Conservation (phyloP, 2,797 vertebrate genomes). For the Gallinago stenura region DNA sequence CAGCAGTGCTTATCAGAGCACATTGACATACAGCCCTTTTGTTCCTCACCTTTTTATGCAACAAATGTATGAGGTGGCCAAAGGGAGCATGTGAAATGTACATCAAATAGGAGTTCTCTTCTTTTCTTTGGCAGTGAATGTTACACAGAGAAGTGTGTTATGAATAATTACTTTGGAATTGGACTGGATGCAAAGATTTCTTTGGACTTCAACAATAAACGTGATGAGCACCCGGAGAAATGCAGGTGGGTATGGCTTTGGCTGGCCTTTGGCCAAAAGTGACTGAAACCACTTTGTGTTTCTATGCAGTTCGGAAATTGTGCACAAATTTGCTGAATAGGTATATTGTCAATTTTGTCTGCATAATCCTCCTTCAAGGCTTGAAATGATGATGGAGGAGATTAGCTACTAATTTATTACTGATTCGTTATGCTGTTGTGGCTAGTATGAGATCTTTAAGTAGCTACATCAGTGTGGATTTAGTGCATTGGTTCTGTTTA, state of each 20-base stretch:
- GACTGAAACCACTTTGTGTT: background rate
- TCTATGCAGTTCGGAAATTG: background rate
- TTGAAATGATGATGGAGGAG: background rate
- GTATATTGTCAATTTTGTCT: background rate
- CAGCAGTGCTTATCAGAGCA: background rate
- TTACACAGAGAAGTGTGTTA: constrained; percentile 96
- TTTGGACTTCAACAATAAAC: constrained; percentile 97
- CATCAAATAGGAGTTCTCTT: background rate
- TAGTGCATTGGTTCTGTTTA: background rate
- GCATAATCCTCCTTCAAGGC: background rate
- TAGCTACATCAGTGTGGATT: background rate
- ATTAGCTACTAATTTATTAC: background rate
- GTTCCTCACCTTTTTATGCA: background rate
- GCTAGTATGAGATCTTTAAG: background rate
- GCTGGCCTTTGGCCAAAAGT: background rate
- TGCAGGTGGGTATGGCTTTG: constrained; percentile 86
- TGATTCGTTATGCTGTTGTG: background rate
- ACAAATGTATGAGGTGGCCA: background rate
- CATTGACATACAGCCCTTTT: background rate
- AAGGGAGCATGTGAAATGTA: background rate
- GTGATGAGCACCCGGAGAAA: constrained; percentile 96
- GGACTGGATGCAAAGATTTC: constrained; percentile 97
- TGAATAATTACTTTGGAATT: constrained; percentile 99
- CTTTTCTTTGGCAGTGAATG: constrained; percentile 81
- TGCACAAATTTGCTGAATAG: background rate